Percentiles rank a stretch among this genome's conserved stretches.
These are phyloP conservation scores for Epsilonema sp. DNA, from an alignment of 2,888 invertebrate species.

Conservation along the genomic window DNA sequence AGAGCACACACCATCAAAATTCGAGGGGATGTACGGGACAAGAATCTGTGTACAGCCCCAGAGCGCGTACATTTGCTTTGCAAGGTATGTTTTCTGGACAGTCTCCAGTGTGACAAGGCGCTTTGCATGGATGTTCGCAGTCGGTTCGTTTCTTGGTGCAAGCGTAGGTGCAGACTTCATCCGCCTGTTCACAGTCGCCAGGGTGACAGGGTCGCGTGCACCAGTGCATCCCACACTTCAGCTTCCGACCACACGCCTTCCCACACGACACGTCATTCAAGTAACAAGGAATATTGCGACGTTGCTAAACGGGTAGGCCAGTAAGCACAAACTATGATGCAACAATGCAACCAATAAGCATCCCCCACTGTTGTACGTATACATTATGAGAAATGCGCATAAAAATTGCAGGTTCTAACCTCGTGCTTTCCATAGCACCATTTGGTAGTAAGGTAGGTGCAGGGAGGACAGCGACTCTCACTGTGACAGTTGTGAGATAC, in stretches of 20 bases:
- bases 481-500: constrained; percentile 51
- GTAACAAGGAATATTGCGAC: constrained; percentile 70
- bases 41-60: too few species aligned
- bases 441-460: constrained; percentile 60
- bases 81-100: constrained; percentile 34
- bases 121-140: constrained; percentile 64
- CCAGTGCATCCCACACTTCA: constrained; percentile 61
- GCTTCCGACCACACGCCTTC: constrained; percentile 53
- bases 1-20: too few species aligned
- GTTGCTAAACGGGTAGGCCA: too few species aligned
- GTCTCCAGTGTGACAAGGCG: constrained; percentile 53
- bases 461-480: constrained; percentile 53
- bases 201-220: constrained; percentile 59
- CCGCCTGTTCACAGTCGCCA: constrained; percentile 44
- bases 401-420: too few species aligned
- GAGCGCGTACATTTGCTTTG: background rate
- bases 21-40: too few species aligned
- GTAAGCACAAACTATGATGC: constrained; percentile 13
- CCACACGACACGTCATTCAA: constrained; percentile 75
- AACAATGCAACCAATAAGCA: constrained; percentile 1
- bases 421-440: constrained; percentile 62
- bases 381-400: too few species aligned
- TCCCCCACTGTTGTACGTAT: background rate
- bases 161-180: constrained; percentile 54
- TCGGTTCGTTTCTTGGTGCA: constrained; percentile 45